Conservation (phyloP, 2,113 vertebrate species). For the Vulpes lagopus region DNA sequence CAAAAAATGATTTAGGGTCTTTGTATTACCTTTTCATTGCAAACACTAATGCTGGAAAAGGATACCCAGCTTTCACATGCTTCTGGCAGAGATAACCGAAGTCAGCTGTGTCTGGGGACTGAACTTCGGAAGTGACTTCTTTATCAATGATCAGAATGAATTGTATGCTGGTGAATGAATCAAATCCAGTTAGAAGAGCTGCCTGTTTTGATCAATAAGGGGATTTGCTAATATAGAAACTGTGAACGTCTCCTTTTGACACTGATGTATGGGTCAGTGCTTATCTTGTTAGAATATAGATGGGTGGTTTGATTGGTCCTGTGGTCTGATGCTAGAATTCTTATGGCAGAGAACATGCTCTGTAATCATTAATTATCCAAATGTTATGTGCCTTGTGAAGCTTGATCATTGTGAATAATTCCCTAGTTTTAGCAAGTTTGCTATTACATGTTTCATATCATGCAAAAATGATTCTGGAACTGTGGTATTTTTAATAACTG, state of each 20-base stretch:
- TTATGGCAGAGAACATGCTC: neutral
- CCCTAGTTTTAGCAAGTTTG: neutral
- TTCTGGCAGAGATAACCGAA: constrained; percentile 40
- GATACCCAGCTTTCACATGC: neutral
- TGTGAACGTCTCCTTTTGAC: constrained; percentile 13
- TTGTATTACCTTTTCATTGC: neutral
- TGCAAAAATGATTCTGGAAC: constrained; percentile 8
- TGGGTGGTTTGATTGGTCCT: constrained; percentile 9
- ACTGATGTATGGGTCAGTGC: neutral
- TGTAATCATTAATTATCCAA: neutral
- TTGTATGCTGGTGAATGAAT: constrained; percentile 33
- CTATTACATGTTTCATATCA: neutral
- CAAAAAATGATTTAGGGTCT: neutral
- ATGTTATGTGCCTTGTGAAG: neutral
- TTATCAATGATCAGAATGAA: constrained; percentile 49
- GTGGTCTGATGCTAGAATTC: neutral
- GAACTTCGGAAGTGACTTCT: neutral
- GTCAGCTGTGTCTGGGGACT: neutral
- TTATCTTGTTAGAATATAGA: constrained; percentile 16
- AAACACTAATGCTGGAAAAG: neutral
- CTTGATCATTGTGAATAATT: neutral
- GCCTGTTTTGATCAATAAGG: neutral
- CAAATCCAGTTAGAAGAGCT: neutral
- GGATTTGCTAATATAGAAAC: constrained; percentile 30
- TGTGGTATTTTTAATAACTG: neutral